phyloP scores from a whole-genome alignment of 1,140 invertebrate species.

The Phymastichus coffea region DNA sequence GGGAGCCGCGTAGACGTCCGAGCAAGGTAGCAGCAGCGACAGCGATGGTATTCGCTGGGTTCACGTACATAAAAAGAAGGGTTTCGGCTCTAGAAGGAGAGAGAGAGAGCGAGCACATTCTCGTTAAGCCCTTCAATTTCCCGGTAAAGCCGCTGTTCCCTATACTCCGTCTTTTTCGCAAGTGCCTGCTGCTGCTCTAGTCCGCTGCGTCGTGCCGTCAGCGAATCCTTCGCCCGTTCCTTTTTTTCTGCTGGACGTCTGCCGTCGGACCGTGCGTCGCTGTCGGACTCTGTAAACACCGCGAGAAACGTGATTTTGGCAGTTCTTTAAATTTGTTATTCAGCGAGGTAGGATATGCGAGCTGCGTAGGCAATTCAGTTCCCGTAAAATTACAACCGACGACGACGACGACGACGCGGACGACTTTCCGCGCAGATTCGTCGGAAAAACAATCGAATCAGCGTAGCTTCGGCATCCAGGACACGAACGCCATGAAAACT shows the following conservation, averaged over 20 bases:
- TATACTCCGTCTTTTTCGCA: not conserved
- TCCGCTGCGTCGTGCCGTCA: not conserved
- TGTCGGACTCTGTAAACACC: conserved; percentile 36
- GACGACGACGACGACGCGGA: conserved; percentile 18
- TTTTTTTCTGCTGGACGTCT: not conserved
- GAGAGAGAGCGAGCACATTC: conserved; percentile 11
- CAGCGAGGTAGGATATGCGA: conserved; percentile 29
- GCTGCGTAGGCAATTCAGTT: not conserved
- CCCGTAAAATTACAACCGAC: too few species aligned
- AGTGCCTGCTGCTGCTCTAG: too few species aligned
- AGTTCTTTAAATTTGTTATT: conserved; percentile 45
- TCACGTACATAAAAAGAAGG: conserved; percentile 15
- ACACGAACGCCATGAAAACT: too few species aligned
- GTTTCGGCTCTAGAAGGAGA: not conserved
- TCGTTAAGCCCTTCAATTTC: conserved; percentile 25
- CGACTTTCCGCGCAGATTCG: too few species aligned
- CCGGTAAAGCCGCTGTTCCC: not conserved
- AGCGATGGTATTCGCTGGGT: not conserved
- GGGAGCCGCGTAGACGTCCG: not conserved
- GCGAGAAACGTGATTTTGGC: conserved; percentile 43
- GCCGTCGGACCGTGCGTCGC: too few species aligned
- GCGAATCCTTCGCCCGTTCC: not conserved
- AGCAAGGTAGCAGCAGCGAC: not conserved
- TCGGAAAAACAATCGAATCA: too few species aligned
- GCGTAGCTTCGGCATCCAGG: too few species aligned